phyloP scores from a whole-genome alignment of 1,140 invertebrate species.

The Macrobrachium nipponense region DNA sequence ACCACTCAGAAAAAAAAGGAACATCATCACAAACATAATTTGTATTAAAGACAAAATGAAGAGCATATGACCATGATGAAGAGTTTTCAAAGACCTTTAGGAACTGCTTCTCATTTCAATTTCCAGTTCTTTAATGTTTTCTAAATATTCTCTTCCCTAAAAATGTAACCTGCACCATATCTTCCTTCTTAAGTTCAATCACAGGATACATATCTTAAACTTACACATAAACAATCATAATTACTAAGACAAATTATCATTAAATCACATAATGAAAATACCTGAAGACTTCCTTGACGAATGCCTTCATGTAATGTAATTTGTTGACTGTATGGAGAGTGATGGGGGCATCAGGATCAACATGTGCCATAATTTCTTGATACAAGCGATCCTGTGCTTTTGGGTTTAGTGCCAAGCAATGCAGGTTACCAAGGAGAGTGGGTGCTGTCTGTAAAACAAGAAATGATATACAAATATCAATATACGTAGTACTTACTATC shows the following conservation, averaged over 20 bases:
- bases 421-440: constrained; percentile 66
- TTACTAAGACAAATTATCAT: not conserved
- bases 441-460: constrained; percentile 44
- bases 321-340: constrained; percentile 67
- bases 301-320: constrained; percentile 70
- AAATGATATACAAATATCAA: not conserved
- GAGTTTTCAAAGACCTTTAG: no score
- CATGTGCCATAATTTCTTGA: constrained; percentile 67
- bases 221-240: constrained; percentile 17
- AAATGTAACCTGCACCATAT: no score
- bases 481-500: not conserved
- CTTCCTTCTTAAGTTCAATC: no score
- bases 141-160: no score
- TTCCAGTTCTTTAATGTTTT: no score
- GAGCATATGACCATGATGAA: no score
- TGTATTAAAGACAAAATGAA: no score
- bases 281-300: constrained; percentile 72
- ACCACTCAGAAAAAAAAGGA: no score
- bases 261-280: constrained; percentile 49
- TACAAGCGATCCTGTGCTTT: constrained; percentile 69
- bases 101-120: no score
- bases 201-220: not conserved
- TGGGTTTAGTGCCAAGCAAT: constrained; percentile 68
- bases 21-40: no score
- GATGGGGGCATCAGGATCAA: constrained; percentile 65